Base-by-base conservation (phyloP, 2,888 invertebrate species). In the Venusia cambrica region DNA sequence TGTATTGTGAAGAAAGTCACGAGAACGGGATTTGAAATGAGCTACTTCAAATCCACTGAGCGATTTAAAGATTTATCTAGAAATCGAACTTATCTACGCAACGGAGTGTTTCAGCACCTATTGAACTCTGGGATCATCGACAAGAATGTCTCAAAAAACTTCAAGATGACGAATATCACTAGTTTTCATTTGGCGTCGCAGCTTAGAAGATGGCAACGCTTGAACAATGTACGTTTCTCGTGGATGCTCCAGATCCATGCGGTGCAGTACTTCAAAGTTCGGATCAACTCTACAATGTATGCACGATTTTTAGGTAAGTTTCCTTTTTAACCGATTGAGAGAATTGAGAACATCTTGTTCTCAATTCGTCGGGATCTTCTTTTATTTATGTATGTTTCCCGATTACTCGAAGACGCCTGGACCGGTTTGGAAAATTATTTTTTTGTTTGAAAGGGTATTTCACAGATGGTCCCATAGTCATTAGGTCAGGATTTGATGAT, bases 241-340 rank as follows among this genome's bases (percentile, higher is more conserved):
- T 11, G 12, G 19, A 9, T 3, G 4, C 17, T 14, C 9, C 56
- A 51, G 5, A 51, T 76, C n/a, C 60, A 72, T 42, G 18, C 81
- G 1, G 44, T 81, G 12, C 85, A 87, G 42, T 83, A 81, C 48
- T 80, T 84, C 30, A 87, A 85, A 72, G 76, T 79, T 1, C 65
- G 80, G 3, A 49, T 53, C 0, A 85, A 85, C 55, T 78, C 84
- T 10, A 84, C 83, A 1, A 48, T 84, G 2, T 85, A 78, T 43
- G 74, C 66, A 2, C 47, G 58, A 45, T 71, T 64, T 54, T 62
- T 85, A 41, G 87, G 87, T 85, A 52, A 62, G 65, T 47, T 12
- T 1, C n/a, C n/a, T n/a, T n/a, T n/a, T n/a, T n/a, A n/a, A n/a
- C n/a, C n/a, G n/a, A n/a, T n/a, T n/a, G n/a, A n/a, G n/a, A n/a